Base-by-base conservation (phyloP, 2,113 vertebrate genomes). In the Balaeniceps rex region DNA sequence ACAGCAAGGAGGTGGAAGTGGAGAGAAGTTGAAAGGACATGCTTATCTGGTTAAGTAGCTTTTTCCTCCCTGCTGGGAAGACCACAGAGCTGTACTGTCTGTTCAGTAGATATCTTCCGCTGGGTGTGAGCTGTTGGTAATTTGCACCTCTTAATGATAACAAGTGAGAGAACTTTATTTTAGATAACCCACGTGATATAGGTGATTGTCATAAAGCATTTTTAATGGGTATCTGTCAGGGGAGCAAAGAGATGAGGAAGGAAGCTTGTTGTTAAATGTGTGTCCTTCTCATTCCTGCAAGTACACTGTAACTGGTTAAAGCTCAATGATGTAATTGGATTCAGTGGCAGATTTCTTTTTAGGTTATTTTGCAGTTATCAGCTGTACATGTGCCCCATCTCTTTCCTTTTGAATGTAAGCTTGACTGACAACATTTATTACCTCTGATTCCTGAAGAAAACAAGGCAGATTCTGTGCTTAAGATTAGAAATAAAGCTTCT, bases 271-370 rank as follows among this genome's bases (percentile, higher is more conserved):
- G 57, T 75, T 90, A 90, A 70, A 65, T 61, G 66, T 19, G 31
- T 61, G 51, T 88, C 66, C 61, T 90, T 34, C 75, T 95, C 7
- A 4, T 72, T 88, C 44, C 54, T 87, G 40, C 75, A 70, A 76
- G 31, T 85, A 71, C 28, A 2, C 17, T 49, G 10, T 65, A 72
- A 38, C n/a, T 79, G 29, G 57, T 90, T 94, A 83, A 90, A 83
- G 71, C 79, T 83, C 40, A 61, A 0, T 88, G 66, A 57, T 94
- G 78, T 42, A 75, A 55, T 19, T 85, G 31, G 49, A 77, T 66
- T 88, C 88, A 49, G 77, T 76, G 63, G 49, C 71, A 93, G 88
- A 55, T 86, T 91, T 94, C 80, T 86, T 96, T 96, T 86, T 92
- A 88, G 49, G 36, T 90, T 88, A 31, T 91, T 91, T 77, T 78